Base-by-base conservation (phyloP, 2,888 invertebrate genomes). In the Miltochrista miniata region DNA sequence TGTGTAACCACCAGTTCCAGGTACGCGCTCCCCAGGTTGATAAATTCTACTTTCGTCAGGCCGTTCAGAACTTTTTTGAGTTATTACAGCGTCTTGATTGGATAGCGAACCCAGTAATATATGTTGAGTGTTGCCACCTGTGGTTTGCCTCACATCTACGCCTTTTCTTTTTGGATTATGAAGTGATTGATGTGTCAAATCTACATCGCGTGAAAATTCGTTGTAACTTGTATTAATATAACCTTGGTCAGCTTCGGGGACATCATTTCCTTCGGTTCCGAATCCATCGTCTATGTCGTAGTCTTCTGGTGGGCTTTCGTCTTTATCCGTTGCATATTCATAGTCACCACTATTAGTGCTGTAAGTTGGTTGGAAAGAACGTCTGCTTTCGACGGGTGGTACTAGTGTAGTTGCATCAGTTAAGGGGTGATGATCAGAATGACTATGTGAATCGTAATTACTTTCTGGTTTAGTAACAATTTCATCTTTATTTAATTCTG, bases 1-100 rank as follows among this genome's bases (percentile, higher is more conserved):
- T 64, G 93, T 92, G 79, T 95, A 93, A 47, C 94, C 93, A 53
- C 94, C 91, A 64, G 94, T 92, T 49, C 96, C 94, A 45, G 95
- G 94, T 64, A 97, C 77, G 51, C 92, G 79, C 68, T 95, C 92
- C 11, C 95, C 95, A 0, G 95, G 93, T 72, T 94, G 93, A 53
- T 95, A 89, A 18, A 94, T 79, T 72, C 91, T 93, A 42, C 92
- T 93, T 63, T 93, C 92, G 59, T 93, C 93, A 8, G 92, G 87
- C 44, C 76, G 82, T 63, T 87, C 92, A 2, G 82, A 85, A 64
- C 92, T 92, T 65, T 92, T 93, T 78, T 94, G 94, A 35, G 91
- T 92, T n/a, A 95, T 93, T 62, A 91, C 90, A 5, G 93, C 91
- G 61, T 94, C 93, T 50, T 94, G 92, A 55, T 93, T 92, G 52